Conservation (phyloP, 2,797 vertebrate species). For the Parotocinclus haroldoi region DNA sequence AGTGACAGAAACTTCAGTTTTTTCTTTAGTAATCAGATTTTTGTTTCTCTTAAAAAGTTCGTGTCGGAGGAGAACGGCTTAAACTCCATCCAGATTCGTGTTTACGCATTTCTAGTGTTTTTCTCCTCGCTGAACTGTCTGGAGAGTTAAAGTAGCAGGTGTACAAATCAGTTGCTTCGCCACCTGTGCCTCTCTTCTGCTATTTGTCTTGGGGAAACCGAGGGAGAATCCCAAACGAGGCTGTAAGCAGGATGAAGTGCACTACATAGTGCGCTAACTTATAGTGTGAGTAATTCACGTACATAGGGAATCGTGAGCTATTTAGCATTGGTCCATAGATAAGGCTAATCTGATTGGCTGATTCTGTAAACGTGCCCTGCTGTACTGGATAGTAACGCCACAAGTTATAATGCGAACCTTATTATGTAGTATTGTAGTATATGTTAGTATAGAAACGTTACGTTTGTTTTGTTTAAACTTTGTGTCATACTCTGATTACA, state of each 20-base stretch:
- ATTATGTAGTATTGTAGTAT: no score
- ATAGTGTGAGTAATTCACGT: neutral
- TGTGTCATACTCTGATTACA: neutral
- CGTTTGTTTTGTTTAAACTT: neutral
- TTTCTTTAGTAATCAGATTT: no score
- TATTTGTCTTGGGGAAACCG: neutral
- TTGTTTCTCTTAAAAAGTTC: neutral
- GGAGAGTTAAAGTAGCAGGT: slow-evolving; percentile 1
- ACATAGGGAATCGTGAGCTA: neutral
- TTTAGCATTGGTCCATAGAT: neutral
- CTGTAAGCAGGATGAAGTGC: neutral
- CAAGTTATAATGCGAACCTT: no score
- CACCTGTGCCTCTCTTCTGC: slow-evolving; percentile 11
- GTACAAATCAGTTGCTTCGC: no score
- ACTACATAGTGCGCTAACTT: neutral
- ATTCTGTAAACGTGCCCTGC: no score
- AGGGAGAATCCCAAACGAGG: neutral
- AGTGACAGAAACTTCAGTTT: no score
- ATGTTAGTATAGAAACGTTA: neutral
- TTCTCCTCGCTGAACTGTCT: neutral
- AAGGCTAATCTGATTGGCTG: no score
- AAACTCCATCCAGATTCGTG: neutral
- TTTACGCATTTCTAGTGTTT: slow-evolving; percentile 1
- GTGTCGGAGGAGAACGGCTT: slow-evolving; percentile 8
- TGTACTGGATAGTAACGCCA: no score